Evolutionary conservation across 2,888 invertebrate genomes (phyloP).

Genomic region (Cecidostiba fungosa): DNA sequence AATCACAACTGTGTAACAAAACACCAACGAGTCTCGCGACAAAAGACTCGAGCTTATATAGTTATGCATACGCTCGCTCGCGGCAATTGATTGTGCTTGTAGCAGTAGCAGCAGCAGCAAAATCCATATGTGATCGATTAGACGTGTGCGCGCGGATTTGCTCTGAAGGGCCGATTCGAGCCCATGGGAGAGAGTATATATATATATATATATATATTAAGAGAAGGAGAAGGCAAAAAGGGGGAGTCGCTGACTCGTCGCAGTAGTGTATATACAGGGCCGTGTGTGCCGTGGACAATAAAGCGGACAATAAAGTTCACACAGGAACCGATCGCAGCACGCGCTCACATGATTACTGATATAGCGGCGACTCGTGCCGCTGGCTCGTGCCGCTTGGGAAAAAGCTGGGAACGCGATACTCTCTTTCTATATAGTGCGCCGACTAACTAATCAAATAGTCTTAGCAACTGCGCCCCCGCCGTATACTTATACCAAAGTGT

Average conservation of each 20-base stretch:
- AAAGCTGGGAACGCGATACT: conserved; percentile 74
- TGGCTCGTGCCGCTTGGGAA: conserved; percentile 53
- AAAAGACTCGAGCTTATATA: background rate
- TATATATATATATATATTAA: no score
- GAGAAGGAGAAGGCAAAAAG: conserved; percentile 2
- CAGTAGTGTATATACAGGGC: background rate
- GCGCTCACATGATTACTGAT: conserved; percentile 77
- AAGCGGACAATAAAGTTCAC: conserved; percentile 76
- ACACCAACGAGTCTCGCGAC: background rate
- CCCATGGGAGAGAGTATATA: background rate
- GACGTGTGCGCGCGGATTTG: conserved; percentile 15
- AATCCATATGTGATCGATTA: conserved; percentile 24
- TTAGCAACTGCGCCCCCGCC: background rate
- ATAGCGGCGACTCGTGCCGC: conserved; percentile 66
- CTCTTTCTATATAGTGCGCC: background rate
- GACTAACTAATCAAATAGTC: conserved; percentile 48
- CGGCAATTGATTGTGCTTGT: background rate
- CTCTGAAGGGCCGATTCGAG: background rate
- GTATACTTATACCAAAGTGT: background rate
- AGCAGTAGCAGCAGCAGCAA: background rate
- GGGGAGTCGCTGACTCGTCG: background rate
- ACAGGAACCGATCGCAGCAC: conserved; percentile 76
- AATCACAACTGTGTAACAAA: background rate
- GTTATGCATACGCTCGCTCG: background rate
- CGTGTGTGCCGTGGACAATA: conserved; percentile 62